Conservation (phyloP, 2,888 invertebrate species). For the Lasioglossum calceatum region DNA sequence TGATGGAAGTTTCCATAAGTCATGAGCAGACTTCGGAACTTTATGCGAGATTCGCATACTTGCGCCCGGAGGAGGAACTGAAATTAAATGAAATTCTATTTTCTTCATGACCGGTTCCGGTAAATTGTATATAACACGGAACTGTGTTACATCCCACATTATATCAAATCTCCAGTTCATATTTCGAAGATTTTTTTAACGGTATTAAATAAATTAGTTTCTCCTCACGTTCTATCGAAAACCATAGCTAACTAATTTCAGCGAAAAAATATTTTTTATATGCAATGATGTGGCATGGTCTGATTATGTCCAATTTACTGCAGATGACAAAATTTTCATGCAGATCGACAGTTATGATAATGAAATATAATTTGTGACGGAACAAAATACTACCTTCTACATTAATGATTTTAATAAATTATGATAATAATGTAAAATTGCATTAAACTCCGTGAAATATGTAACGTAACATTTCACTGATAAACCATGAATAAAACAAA, state of each 20-base stretch:
- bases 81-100: slow-evolving; percentile 2
- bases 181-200: neutral
- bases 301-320: neutral
- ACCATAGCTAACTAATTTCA: neutral
- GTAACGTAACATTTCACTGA: too few relatives aligned
- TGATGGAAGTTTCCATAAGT: slow-evolving; percentile 1
- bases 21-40: neutral
- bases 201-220: neutral
- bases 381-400: neutral
- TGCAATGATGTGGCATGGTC: too few relatives aligned
- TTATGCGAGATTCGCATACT: neutral
- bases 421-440: neutral
- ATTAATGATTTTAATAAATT: neutral
- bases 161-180: neutral
- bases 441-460: neutral
- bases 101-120: neutral
- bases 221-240: neutral
- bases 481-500: too few relatives aligned
- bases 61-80: neutral
- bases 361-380: neutral
- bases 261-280: neutral
- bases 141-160: neutral
- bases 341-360: neutral
- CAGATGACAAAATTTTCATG: neutral
- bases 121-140: neutral